These are phyloP conservation scores for Plutella xylostella DNA, from an alignment of 2,888 invertebrate species.

Conservation along the genomic window DNA sequence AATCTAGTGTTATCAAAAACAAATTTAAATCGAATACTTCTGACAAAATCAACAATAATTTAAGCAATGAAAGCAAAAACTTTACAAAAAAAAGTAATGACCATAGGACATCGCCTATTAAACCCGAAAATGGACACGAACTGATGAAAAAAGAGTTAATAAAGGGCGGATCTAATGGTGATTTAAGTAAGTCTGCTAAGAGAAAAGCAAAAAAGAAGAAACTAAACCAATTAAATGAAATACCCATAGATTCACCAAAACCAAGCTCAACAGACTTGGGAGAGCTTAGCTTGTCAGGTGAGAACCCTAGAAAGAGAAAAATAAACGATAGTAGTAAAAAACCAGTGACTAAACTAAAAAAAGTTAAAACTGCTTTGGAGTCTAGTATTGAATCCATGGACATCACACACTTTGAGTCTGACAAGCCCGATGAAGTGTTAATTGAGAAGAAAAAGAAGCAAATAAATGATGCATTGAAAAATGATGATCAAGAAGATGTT, in stretches of 20 bases:
- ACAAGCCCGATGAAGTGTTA: slow-evolving; percentile 36
- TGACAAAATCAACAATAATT: neutral
- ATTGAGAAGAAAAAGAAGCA: slow-evolving; percentile 40
- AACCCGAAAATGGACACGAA: neutral
- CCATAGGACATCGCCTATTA: neutral
- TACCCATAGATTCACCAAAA: no score
- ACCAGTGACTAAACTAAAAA: neutral
- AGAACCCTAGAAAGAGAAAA: neutral
- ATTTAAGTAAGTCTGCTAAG: neutral
- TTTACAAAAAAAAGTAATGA: neutral
- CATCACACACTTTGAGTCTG: slow-evolving; percentile 25
- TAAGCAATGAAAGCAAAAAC: neutral
- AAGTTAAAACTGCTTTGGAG: neutral
- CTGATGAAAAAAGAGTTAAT: neutral
- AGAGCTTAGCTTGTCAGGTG: neutral
- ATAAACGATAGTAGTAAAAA: neutral
- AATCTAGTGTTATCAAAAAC: neutral
- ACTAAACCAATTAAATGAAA: no score
- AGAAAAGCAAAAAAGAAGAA: no score
- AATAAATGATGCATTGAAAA: slow-evolving; percentile 30
- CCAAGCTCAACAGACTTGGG: neutral
- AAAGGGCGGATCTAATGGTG: neutral
- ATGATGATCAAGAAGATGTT: slow-evolving; percentile 31
- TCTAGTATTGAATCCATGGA: slow-evolving; percentile 9
- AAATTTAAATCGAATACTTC: neutral